Evolutionary conservation across 2,888 invertebrate genomes (phyloP), one percentile per base, ranked within the genome.

Genomic region (Ashinkailepas kermadecensis): DNA sequence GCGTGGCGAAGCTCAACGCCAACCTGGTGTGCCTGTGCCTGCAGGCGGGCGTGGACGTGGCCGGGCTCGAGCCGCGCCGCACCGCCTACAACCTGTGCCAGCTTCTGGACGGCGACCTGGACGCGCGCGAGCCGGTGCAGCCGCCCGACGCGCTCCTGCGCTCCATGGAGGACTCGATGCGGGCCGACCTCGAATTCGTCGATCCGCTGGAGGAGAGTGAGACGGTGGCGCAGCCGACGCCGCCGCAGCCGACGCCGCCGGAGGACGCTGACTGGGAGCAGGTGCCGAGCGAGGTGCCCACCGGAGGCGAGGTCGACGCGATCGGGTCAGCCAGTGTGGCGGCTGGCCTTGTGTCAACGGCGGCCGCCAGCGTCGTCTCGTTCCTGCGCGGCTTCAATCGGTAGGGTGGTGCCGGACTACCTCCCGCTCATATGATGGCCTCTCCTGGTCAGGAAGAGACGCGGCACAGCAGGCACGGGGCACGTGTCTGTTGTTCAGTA

Each of bases 321-420:
- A 54, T 85, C 85, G 54, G 84, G 84, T 83, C 84, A n/a, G 82
- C 85, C 3, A 83, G 83, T 88, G 90, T 92, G 84, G 92, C 92
- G 70, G 92, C 92, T 58, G 92, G 94, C 81, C 90, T 95, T 54
- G 92, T 94, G 85, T 92, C 93, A 82, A 94, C 94, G 85, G 94
- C 94, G 57, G 94, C 94, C 81, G 93, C 94, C 82, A 93, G 94
- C 84, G 90, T 95, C 84, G 93, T 92, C 78, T 95, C 94, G 82
- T 90, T 95, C 86, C 93, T 94, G 92, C 91, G 93, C 85, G 93
- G 92, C 13, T 92, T 83, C 21, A 74, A 74, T 56, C 74, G 74
- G 54, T 74, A 56, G 56, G 70, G 15, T 39, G 39, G 39, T 3
- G 39, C 39, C 39, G 39, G 39, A 39, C 39, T 4, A 39, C 39